These are phyloP conservation scores for Sphenodon punctatus DNA, from an alignment of 2,797 vertebrate species.

Conservation along the genomic window DNA sequence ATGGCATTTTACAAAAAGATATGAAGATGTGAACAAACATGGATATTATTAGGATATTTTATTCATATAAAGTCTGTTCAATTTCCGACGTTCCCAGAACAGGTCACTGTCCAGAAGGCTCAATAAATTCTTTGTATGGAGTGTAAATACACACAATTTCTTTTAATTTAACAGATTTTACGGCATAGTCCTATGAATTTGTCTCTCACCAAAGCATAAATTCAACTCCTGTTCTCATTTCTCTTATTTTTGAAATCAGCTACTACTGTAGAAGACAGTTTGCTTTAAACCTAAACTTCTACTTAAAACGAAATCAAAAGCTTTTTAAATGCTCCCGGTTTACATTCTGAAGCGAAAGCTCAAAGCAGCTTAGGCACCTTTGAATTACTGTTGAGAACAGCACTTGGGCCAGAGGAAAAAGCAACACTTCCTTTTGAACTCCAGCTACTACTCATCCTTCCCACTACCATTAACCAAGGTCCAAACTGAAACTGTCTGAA, in stretches of 20 bases:
- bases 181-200: not conserved
- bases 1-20: slow-evolving; percentile 5
- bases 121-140: not conserved
- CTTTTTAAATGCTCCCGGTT: not conserved
- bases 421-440: slow-evolving; percentile 29
- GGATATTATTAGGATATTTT: slow-evolving; percentile 2
- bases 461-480: not conserved
- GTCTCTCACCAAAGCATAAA: not conserved
- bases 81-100: not conserved
- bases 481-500: not conserved
- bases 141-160: not conserved
- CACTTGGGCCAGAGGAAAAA: not conserved
- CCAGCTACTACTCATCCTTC: not conserved
- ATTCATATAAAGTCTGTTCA: slow-evolving; percentile 22
- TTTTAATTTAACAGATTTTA: not conserved
- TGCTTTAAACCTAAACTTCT: not conserved
- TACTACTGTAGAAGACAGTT: not conserved
- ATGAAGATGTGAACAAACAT: slow-evolving; percentile 14
- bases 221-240: not conserved
- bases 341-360: not conserved
- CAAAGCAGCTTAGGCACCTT: not conserved
- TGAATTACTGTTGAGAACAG: not conserved
- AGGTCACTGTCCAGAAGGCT: too few relatives aligned
- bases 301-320: not conserved
- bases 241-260: not conserved